Conservation (phyloP, 2,113 vertebrate genomes). For the Athene noctua region DNA sequence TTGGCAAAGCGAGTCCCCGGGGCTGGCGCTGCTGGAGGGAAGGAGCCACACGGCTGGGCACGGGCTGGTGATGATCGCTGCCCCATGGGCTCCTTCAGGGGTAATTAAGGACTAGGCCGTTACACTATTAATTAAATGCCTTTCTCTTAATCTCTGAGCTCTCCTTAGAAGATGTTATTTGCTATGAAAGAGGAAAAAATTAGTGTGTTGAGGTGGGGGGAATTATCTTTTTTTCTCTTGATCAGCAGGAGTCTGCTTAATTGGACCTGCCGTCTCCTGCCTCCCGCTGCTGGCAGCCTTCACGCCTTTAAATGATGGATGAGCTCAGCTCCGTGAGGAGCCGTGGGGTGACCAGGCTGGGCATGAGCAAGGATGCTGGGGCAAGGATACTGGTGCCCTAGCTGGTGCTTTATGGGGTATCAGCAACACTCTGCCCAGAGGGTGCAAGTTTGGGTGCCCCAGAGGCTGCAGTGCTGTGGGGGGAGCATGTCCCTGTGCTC, state of each 20-base stretch:
- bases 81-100: background rate
- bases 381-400: background rate
- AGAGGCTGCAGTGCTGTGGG: background rate
- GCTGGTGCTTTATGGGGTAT: background rate
- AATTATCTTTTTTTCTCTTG: background rate
- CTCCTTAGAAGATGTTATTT: constrained; percentile 1
- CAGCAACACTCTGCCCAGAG: fast-evolving
- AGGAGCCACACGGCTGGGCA: background rate
- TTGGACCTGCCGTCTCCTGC: background rate
- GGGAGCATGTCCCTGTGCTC: too few species aligned
- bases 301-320: background rate
- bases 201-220: background rate
- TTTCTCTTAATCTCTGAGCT: constrained; percentile 37
- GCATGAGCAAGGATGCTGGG: background rate
- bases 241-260: constrained; percentile 27
- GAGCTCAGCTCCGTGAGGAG: background rate
- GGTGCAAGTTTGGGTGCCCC: background rate
- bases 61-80: background rate
- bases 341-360: background rate
- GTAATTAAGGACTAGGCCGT: constrained; percentile 9
- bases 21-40: background rate
- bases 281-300: background rate
- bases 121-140: constrained; percentile 37
- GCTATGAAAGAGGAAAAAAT: constrained; percentile 31
- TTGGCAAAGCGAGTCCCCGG: background rate